These are phyloP conservation scores for Sarcophaga carnaria DNA, from an alignment of 2,888 invertebrate genomes.

Conservation along the genomic window DNA sequence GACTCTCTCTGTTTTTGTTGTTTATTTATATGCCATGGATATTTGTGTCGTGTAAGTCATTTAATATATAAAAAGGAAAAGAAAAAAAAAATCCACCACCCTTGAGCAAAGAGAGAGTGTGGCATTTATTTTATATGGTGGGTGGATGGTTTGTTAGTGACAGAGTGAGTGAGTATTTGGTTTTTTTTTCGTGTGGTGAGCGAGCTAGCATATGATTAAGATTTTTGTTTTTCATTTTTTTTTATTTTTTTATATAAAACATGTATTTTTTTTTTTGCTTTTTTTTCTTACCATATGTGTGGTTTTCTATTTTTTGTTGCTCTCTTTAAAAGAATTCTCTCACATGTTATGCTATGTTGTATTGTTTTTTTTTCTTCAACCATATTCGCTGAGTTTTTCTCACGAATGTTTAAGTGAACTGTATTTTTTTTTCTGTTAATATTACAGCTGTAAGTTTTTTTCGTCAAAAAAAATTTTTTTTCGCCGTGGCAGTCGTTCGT, in stretches of 20 bases:
- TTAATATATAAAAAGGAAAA: neutral
- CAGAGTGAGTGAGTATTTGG: no score
- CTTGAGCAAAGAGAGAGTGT: no score
- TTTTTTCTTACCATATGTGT: slow-evolving; percentile 19
- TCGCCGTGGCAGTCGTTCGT: neutral
- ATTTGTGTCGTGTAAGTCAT: slow-evolving; percentile 24
- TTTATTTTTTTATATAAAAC: slow-evolving; percentile 15
- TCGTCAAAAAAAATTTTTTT: neutral
- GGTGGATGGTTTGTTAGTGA: no score
- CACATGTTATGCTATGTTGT: slow-evolving; percentile 14
- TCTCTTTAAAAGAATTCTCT: slow-evolving; percentile 49
- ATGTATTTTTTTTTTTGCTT: slow-evolving; percentile 55
- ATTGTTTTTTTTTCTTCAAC: no score
- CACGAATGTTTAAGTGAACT: slow-evolving; percentile 46
- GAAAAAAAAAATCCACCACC: no score
- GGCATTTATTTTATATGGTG: no score
- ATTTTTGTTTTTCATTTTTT: neutral
- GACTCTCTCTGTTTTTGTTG: neutral
- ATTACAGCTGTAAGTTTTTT: no score
- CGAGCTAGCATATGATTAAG: no score
- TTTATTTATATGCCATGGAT: neutral
- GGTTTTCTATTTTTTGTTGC: neutral
- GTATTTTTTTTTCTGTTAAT: no score
- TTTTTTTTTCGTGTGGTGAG: no score
- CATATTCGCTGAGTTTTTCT: slow-evolving; percentile 49